Evolutionary conservation across 2,797 vertebrate species (phyloP), one percentile per base, ranked within the genome.

Genomic region (Halcyon leucocephala): DNA sequence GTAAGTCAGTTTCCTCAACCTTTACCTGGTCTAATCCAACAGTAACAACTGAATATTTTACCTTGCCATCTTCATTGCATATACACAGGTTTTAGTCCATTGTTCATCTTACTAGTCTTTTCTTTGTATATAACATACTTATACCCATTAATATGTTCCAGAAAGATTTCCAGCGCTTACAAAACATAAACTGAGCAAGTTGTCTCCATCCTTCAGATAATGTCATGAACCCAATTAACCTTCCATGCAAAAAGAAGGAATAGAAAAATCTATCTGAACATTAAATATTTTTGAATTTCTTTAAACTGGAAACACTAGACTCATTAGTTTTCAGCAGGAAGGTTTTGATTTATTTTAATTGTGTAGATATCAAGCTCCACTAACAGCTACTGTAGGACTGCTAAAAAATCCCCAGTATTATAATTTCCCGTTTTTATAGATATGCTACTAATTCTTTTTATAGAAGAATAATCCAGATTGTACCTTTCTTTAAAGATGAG

Each of bases 221-320:
- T 84, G 93, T 94, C 94, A 67, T 80, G 92, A 97, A 96, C 69
- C 20, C 92, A 96, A 97, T 97, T 98, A 98, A 97, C 80, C 35
- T 51, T 95, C 49, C 5, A 2, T 72, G 54, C 13, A 80, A 85
- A 93, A 91, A 92, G 41, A 64, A 87, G 31, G 55, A 24, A 57
- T 33, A 26, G 25, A 42, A 94, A 97, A 92, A 41, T 39, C 10
- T 61, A 82, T 88, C 89, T 87, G 70, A 90, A 71, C 20, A 28
- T 90, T 91, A 94, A 92, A 80, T 92, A 87, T 80, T 97, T 95
- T 89, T 72, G 44, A 91, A 64, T 93, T 55, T 89, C 39, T 76
- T 93, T 93, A 87, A 58, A 79, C 55, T 92, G 92, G 91, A 86
- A 55, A 93, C 15, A 31, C 16, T 69, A 24, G 19, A 77, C 46